Conservation (phyloP, 2,113 vertebrate species). For the Callithrix jacchus region DNA sequence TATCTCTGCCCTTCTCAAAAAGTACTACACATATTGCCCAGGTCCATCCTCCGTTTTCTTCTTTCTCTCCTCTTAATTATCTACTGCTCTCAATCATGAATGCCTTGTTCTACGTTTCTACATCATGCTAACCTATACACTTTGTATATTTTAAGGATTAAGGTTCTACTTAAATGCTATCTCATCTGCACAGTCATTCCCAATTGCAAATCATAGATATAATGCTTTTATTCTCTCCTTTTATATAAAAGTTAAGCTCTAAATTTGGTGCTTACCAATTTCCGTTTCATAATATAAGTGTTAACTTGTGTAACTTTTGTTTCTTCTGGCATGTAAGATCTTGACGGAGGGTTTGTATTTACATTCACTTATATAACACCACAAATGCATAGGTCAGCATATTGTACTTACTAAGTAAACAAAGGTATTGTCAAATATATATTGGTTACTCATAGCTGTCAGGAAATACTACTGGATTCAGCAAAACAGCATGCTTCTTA, state of each 20-base stretch:
- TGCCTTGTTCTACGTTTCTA: background rate
- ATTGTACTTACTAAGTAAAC: background rate
- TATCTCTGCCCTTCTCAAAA: background rate
- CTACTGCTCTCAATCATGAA: background rate
- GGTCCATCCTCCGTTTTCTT: background rate
- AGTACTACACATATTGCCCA: background rate
- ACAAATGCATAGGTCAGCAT: background rate
- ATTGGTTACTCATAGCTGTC: background rate
- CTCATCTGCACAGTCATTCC: background rate
- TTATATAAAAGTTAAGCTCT: background rate
- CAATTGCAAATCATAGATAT: background rate
- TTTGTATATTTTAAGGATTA: background rate
- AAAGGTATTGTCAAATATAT: background rate
- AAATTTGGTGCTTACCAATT: background rate
- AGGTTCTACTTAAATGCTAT: background rate
- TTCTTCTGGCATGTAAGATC: background rate
- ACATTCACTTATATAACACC: background rate
- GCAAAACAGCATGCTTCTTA: background rate
- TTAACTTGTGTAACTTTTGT: background rate
- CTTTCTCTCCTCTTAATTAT: background rate
- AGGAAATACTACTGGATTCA: background rate
- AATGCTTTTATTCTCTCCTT: background rate
- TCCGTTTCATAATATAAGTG: background rate
- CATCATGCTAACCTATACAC: background rate
- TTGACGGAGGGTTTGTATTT: background rate